Evolutionary conservation across 2,888 invertebrate genomes (phyloP).

Genomic region (Stenoptilia bipunctidactyla): DNA sequence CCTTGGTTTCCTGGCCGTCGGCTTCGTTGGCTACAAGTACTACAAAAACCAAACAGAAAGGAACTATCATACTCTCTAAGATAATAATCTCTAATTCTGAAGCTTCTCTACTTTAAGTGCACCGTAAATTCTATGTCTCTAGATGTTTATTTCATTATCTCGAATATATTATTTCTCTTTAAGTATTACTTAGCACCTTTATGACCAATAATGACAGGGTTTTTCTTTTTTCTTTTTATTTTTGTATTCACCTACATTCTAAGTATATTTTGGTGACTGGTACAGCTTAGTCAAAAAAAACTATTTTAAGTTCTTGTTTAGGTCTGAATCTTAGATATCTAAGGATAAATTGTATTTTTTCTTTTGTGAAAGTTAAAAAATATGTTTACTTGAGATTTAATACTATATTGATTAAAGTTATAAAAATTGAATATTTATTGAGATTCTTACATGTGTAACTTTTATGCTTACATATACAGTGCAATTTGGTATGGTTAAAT

Average conservation of each 20-base stretch:
- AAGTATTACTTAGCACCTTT: not conserved
- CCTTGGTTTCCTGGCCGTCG: slow-evolving; percentile 82
- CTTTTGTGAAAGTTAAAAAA: slow-evolving; percentile 11
- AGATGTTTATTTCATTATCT: not conserved
- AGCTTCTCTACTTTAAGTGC: slow-evolving; percentile 11
- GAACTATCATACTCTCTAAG: slow-evolving; percentile 91
- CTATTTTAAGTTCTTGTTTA: not conserved
- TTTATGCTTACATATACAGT: too few species aligned
- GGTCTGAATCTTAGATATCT: slow-evolving; percentile 2
- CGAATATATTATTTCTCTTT: slow-evolving; percentile 4
- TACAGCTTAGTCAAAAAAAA: slow-evolving; percentile 3
- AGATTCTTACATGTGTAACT: slow-evolving; percentile 4
- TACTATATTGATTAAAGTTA: slow-evolving; percentile 8
- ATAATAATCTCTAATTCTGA: slow-evolving; percentile 11
- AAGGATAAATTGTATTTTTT: slow-evolving; percentile 2
- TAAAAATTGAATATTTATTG: slow-evolving; percentile 1
- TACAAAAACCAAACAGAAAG: slow-evolving; percentile 88
- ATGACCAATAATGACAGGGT: slow-evolving; percentile 12
- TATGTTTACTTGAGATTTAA: slow-evolving; percentile 7
- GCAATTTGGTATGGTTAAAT: slow-evolving; percentile 39
- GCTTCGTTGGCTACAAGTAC: slow-evolving; percentile 87
- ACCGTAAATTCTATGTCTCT: not conserved
- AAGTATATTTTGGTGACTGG: slow-evolving; percentile 18
- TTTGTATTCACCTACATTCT: slow-evolving; percentile 2
- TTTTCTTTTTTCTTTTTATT: slow-evolving; percentile 7